Conservation (phyloP, 2,797 vertebrate species). For the Pogoniulus pusillus region DNA sequence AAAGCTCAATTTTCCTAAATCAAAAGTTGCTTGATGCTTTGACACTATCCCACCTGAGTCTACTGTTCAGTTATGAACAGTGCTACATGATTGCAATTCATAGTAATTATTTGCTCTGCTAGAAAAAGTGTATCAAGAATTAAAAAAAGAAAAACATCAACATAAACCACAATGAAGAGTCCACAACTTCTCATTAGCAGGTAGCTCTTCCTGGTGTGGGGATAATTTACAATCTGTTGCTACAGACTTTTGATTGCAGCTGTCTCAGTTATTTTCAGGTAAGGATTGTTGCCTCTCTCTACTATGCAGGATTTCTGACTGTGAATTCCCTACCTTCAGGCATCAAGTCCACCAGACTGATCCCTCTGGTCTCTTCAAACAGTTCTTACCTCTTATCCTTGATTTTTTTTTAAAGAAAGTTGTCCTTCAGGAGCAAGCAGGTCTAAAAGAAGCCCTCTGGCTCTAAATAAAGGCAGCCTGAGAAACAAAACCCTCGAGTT, state of each 20-base stretch:
- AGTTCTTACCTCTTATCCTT: background rate
- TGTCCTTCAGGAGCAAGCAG: background rate
- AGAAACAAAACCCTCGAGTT: background rate
- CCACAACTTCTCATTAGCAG: background rate
- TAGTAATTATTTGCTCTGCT: conserved; percentile 4
- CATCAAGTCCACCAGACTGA: background rate
- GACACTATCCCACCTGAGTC: background rate
- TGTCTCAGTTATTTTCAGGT: background rate
- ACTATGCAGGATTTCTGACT: background rate
- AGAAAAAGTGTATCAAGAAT: conserved; percentile 8
- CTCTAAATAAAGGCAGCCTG: background rate
- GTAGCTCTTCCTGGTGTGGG: background rate
- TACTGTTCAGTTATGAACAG: background rate
- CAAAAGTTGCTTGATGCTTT: background rate
- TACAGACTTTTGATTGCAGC: background rate
- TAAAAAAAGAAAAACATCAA: background rate
- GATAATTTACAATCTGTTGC: background rate
- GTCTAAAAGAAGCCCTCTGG: background rate
- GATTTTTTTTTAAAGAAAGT: background rate
- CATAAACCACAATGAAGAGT: background rate
- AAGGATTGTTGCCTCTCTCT: background rate
- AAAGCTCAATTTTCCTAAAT: background rate
- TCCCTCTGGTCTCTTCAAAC: background rate
- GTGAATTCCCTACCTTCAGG: background rate
- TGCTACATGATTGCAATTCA: background rate